Conservation (phyloP, 2,888 invertebrate genomes). For the Zootermopsis nevadensis region DNA sequence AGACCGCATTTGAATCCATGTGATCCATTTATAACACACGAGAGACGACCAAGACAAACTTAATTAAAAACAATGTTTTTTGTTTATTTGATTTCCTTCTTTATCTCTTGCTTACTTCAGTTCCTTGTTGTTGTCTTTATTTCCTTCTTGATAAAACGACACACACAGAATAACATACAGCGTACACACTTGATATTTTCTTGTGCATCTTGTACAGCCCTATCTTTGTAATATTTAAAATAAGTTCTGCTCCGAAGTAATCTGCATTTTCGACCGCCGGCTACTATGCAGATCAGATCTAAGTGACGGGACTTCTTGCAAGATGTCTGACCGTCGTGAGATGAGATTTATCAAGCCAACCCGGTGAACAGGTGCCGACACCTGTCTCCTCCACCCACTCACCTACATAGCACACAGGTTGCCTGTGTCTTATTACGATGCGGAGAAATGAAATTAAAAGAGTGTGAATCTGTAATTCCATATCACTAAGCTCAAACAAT, state of each 20-base stretch:
- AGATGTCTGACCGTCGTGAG: constrained; percentile 8
- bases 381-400: constrained; percentile 45
- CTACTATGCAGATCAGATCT: neutral
- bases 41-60: too few species aligned
- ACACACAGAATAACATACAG: too few species aligned
- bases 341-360: constrained; percentile 34
- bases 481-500: too few species aligned
- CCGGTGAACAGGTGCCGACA: constrained; percentile 48
- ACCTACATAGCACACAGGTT: neutral
- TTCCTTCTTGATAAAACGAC: too few species aligned
- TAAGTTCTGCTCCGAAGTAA: neutral
- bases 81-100: too few species aligned
- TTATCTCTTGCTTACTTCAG: too few species aligned
- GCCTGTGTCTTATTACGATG: neutral
- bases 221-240: neutral
- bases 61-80: too few species aligned
- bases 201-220: neutral
- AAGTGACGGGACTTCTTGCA: neutral
- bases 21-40: too few species aligned
- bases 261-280: constrained; percentile 23
- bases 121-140: too few species aligned
- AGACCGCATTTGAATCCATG: too few species aligned
- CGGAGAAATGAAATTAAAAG: too few species aligned
- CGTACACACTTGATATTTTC: neutral
- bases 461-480: too few species aligned